Base-by-base conservation (phyloP, 2,888 invertebrate genomes). In the Desoria tigrina region DNA sequence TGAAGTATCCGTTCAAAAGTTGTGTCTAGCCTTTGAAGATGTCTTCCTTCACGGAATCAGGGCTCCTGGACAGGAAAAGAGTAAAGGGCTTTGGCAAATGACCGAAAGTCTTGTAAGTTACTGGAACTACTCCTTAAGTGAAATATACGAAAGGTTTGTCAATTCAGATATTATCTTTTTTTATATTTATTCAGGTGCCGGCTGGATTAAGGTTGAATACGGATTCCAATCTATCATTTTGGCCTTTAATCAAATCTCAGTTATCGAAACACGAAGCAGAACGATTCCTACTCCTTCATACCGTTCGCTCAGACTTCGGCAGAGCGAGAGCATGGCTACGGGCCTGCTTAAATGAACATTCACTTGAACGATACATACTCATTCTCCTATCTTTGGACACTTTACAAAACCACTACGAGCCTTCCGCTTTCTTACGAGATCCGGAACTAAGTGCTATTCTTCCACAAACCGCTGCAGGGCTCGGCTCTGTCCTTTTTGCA, bases 401-500 rank as follows among this genome's bases (percentile, higher is more conserved):
- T 62, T 39, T 74, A 2, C 18, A 68, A 74, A 85, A 86, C 70
- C 88, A 87, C 81, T 97, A 94, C 81, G 92, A 94, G 78, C 87
- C 89, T 63, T 91, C 90, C 86, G 89, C 96, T 49, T 84, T 95
- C 74, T 81, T 96, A 61, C 82, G 89, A 72, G 90, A 93, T 81
- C 85, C 87, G 70, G 94, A 94, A 79, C 86, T 87, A 70, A 86
- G 85, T 67, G 87, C 86, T 77, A 86, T 90, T 79, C 82, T 96
- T 67, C 91, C 94, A 21, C 89, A 88, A 78, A 87, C 94, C 82
- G 90, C 94, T 61, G 88, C 91, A 81, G 92, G 91, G 73, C 84
- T 97, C 79, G 90, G 89, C 73, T 88, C 92, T 60, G 90, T 96
- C 78, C 83, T 96, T 73, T 97, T 97, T 83, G 96, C 97, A 24